Base-by-base conservation (phyloP, 1,140 invertebrate genomes). In the Lucilia sericata region DNA sequence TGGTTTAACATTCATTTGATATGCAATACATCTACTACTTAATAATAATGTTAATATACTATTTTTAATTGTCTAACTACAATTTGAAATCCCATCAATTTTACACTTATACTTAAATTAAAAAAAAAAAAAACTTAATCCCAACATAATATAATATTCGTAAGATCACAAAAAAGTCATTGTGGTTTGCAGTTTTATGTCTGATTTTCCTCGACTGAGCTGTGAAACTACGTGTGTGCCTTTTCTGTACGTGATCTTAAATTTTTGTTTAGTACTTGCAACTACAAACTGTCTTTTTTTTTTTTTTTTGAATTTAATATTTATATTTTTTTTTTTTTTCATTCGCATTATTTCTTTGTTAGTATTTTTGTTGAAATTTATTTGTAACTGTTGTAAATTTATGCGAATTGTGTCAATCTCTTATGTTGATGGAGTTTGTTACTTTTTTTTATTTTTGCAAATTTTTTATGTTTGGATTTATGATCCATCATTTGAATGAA, bases 361-460 rank as follows among this genome's bases (percentile, higher is more conserved):
- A 8, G 60, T 21, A 21, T 70, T 19, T 70, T 70, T 21, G n/a
- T n/a, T n/a, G 19, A 70, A 21, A 70, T 70, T 25, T 70, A 70
- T 70, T 70, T 70, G 65, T 70, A 70, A 21, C 65, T 70, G 17
- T 70, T 70, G 65, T 70, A 70, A 70, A 70, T 70, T 70, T 70
- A 70, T 70, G 65, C 65, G 65, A 70, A 70, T 70, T 70, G 65
- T 70, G 65, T 70, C 65, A 70, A 70, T 70, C 65, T 70, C 21
- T 70, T 7, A 21, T 70, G 65, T 70, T 70, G 65, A 70, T 70
- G n/a, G 19, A 70, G 65, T 70, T 70, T 70, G n/a, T 70, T 70
- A 21, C 9, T 21, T 70, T 70, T 9, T 70, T 70, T 25, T 9
- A 70, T 70, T 70, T 70, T 21, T 5, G 19, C 25, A 30, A 30